These are phyloP conservation scores for Caenorhabditis sulstoni DNA, from an alignment of 2,888 invertebrate species.

Conservation along the genomic window DNA sequence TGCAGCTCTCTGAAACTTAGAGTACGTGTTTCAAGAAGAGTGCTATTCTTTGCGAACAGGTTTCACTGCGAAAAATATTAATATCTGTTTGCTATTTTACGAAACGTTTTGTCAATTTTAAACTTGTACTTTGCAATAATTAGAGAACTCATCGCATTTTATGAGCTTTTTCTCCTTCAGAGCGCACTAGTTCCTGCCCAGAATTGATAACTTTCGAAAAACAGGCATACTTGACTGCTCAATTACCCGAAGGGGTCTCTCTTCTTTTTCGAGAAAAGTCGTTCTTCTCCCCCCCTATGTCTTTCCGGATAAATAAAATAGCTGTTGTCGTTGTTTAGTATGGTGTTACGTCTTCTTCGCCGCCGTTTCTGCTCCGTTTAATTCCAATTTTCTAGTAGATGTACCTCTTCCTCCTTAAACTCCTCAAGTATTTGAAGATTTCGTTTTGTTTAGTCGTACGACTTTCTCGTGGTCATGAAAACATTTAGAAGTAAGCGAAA, in stretches of 20 bases:
- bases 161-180: constrained; percentile 11
- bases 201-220: constrained; percentile 37
- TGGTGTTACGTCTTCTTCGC: constrained; percentile 46
- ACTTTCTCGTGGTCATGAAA: not conserved
- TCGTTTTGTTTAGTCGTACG: not conserved
- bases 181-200: not conserved
- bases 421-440: constrained; percentile 42
- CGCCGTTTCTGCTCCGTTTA: constrained; percentile 47
- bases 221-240: constrained; percentile 25
- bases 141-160: no score
- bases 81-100: no score
- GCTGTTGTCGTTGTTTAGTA: constrained; percentile 38
- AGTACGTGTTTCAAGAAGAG: no score
- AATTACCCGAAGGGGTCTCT: constrained; percentile 38
- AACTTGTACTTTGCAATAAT: no score
- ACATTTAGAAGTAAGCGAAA: not conserved
- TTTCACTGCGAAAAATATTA: no score
- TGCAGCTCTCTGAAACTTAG: not conserved
- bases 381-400: constrained; percentile 35
- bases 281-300: constrained; percentile 43
- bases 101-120: no score
- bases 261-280: constrained; percentile 35
- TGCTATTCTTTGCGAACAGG: no score
- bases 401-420: constrained; percentile 34
- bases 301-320: constrained; percentile 55